These are phyloP conservation scores for Hucho hucho DNA, from an alignment of 2,113 vertebrate genomes.

Conservation along the genomic window DNA sequence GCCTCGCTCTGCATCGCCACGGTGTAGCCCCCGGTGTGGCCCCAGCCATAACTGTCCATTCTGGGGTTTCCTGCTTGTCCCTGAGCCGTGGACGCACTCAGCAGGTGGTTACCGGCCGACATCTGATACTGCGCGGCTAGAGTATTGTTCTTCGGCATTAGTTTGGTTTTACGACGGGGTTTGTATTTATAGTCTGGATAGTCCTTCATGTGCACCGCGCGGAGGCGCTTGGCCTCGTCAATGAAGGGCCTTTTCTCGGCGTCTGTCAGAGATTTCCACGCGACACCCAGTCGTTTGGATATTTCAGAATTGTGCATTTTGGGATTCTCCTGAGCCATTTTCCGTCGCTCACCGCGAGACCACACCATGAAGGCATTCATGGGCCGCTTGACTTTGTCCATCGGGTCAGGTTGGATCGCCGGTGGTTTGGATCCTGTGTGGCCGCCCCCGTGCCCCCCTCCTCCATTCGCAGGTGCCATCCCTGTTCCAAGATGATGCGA, in stretches of 20 bases:
- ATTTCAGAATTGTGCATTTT: constrained; percentile 81
- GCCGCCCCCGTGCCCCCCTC: constrained; percentile 20
- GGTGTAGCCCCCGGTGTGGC: constrained; percentile 39
- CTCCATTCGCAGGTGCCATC: constrained; percentile 30
- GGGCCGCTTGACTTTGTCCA: constrained; percentile 79
- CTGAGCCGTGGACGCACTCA: constrained; percentile 19
- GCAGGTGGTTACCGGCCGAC: constrained; percentile 16
- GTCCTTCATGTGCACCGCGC: constrained; percentile 72
- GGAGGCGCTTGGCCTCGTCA: constrained; percentile 74
- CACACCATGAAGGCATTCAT: constrained; percentile 94
- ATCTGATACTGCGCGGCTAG: constrained; percentile 26
- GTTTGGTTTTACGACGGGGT: constrained; percentile 71
- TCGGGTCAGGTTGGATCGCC: constrained; percentile 41
- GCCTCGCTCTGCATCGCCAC: constrained; percentile 45
- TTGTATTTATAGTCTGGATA: constrained; percentile 78
- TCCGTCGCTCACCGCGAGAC: constrained; percentile 77
- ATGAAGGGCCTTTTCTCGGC: constrained; percentile 77
- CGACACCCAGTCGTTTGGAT: constrained; percentile 74
- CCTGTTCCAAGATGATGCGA: constrained; percentile 34
- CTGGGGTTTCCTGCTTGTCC: constrained; percentile 32
- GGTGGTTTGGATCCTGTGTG: constrained; percentile 21
- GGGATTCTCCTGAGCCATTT: constrained; percentile 75
- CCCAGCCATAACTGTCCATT: constrained; percentile 56
- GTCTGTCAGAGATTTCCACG: constrained; percentile 74
- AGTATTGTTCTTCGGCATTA: constrained; percentile 35